Base-by-base conservation (phyloP, 2,888 invertebrate species). In the Sipha maydis region DNA sequence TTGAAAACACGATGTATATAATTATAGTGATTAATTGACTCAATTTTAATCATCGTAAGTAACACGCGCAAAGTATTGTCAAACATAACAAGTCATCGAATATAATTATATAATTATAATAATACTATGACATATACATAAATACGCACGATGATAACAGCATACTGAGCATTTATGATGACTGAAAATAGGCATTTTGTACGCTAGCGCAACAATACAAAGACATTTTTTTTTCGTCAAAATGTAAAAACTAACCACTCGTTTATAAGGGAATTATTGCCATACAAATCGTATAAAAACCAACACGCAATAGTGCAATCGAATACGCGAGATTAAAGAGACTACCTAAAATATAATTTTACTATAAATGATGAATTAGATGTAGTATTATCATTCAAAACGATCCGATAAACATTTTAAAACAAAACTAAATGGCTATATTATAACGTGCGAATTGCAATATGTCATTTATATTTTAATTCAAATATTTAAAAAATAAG, bases 21-120 rank as follows among this genome's bases (percentile, higher is more conserved):
- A 54, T 83, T n/a, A 73, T n/a, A 2, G 21, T 69, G 21, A 21
- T 69, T 82, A 80, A 80, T 82, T 31, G 69, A 83, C 31, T 83
- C 31, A 8, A 83, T 31, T 28, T 83, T 83, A 83, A 71, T 48
- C 31, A 25, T 83, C 48, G 19, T 25, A 48, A 31, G 28, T 38
- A 41, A 71, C 21, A 48, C 14, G 31, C 14, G 48, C 14, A 41
- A 31, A 25, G 69, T 38, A 61, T 76, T 28, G 75, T 19, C n/a
- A 34, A 34, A 61, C 34, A 83, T 83, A 56, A 71, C n/a, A 21
- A 48, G 48, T 48, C 48, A 48, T 41, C 48, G 14, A 11, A 14
- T 48, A 48, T 14, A 48, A 48, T 48, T 1, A 28, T 25, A n/a
- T 41, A 19, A 67, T 69, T 34, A 34, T 34, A 34, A 71, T 71